Conservation (phyloP, 2,113 vertebrate genomes). For the Willisornis vidua region DNA sequence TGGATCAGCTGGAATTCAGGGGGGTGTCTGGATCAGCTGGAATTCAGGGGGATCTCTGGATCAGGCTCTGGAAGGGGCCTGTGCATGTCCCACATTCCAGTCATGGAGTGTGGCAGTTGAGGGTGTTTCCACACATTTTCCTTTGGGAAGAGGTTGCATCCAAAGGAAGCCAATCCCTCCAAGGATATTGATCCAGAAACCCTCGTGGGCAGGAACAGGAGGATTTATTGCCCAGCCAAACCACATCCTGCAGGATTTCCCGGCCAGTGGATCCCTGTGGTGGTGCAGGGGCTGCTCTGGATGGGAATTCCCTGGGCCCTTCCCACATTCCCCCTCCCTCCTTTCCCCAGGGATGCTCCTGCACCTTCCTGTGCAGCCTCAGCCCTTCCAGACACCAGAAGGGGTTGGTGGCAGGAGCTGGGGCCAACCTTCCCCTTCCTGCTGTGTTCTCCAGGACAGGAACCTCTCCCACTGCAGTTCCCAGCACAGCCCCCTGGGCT, state of each 20-base stretch:
- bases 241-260: background rate
- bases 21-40: background rate
- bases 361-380: fast-evolving
- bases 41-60: background rate
- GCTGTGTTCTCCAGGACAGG: background rate
- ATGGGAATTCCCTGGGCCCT: fast-evolving
- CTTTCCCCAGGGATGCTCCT: background rate
- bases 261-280: background rate
- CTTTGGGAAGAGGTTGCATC: background rate
- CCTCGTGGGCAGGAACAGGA: background rate
- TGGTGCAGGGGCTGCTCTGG: background rate
- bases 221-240: background rate
- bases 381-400: background rate
- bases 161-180: background rate
- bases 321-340: background rate
- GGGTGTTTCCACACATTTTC: background rate
- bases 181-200: background rate
- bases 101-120: background rate
- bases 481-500: background rate
- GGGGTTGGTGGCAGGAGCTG: background rate
- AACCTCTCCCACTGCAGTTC: background rate
- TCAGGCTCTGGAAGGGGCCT: background rate
- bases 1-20: background rate
- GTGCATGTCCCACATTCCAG: background rate
- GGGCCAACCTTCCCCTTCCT: background rate